Percentiles rank a stretch among this genome's conserved stretches.
phyloP scores from a whole-genome alignment of 2,113 vertebrate genomes.

The Procavia capensis region DNA sequence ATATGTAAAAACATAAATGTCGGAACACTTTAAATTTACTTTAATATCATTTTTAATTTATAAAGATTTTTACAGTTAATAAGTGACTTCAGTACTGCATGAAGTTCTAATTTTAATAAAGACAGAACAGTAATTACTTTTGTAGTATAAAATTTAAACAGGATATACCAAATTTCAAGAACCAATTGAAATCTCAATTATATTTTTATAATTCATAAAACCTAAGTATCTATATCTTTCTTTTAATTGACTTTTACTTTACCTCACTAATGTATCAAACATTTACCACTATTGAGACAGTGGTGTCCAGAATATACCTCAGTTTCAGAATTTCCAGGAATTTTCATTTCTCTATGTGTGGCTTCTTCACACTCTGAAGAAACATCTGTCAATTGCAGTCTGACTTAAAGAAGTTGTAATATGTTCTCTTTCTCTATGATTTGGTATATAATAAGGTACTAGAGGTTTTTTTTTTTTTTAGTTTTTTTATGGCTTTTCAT shows the following conservation, averaged over 20 bases:
- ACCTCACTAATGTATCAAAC: not conserved
- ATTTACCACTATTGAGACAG: not conserved
- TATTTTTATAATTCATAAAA: conserved; percentile 1
- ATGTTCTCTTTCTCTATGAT: conserved; percentile 65
- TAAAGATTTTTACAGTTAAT: not conserved
- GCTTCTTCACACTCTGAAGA: not conserved
- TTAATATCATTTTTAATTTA: not conserved
- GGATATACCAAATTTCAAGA: not conserved
- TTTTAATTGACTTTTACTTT: not conserved
- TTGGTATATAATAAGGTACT: not conserved
- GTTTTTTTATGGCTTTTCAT: not conserved
- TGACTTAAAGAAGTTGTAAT: conserved; percentile 34
- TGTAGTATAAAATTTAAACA: not conserved
- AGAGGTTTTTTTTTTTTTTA: not conserved
- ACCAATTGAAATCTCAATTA: not conserved
- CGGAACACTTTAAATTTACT: not conserved
- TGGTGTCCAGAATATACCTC: not conserved
- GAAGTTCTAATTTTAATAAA: not conserved
- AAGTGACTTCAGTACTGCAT: not conserved
- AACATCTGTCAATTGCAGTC: not conserved
- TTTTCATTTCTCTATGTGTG: not conserved
- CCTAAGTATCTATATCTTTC: not conserved
- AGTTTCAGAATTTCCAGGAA: not conserved
- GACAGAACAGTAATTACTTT: not conserved
- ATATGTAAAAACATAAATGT: not conserved